Conservation (phyloP, 2,113 vertebrate species). For the Nicator chloris region DNA sequence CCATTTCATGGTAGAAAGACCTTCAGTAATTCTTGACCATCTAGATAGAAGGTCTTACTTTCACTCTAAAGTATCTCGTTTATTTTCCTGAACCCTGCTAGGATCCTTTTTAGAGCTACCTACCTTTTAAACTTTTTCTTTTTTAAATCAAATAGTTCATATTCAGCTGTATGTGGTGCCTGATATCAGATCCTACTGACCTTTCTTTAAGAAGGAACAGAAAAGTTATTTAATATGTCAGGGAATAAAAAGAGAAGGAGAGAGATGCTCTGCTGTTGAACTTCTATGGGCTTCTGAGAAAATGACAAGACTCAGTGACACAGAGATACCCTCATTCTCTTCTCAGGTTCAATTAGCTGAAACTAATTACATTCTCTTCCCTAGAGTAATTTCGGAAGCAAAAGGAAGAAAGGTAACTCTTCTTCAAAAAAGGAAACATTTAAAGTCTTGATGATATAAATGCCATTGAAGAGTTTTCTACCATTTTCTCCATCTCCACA, state of each 20-base stretch:
- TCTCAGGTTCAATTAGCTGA: constrained; percentile 19
- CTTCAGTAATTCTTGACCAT: neutral
- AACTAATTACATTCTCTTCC: constrained; percentile 42
- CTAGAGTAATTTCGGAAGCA: neutral
- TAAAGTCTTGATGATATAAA: neutral
- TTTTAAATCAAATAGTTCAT: neutral
- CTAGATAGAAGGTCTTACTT: neutral
- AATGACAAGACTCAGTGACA: neutral
- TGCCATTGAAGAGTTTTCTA: neutral
- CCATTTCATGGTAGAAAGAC: neutral
- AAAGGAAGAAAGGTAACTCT: neutral
- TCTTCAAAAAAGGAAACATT: neutral
- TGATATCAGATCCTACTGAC: neutral
- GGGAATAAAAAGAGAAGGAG: neutral
- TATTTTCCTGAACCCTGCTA: neutral
- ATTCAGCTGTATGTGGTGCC: neutral
- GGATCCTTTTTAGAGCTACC: neutral
- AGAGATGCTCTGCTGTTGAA: neutral
- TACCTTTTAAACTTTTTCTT: neutral
- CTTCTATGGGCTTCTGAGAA: neutral
- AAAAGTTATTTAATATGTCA: neutral
- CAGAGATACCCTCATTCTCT: neutral
- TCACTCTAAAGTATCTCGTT: neutral
- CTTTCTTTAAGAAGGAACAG: neutral
- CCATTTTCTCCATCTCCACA: neutral